phyloP scores from a whole-genome alignment of 2,888 invertebrate species.

The Elmis aenea region DNA sequence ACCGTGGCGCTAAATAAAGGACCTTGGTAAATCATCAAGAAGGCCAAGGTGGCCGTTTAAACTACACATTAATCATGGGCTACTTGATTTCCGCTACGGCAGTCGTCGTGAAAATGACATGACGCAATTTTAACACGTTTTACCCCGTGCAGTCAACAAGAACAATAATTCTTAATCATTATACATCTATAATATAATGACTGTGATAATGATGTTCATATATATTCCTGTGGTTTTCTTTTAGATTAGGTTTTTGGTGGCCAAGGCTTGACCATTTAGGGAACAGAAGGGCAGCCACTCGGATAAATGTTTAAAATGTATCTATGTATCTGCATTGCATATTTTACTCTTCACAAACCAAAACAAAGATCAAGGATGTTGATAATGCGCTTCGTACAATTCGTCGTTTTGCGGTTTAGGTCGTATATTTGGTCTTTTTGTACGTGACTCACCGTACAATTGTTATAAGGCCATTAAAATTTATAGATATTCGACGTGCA shows the following conservation, averaged over 20 bases:
- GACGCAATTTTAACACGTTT: slow-evolving; percentile 5
- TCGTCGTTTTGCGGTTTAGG: too few relatives aligned
- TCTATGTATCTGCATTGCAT: slow-evolving; percentile 10
- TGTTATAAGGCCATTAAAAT: too few relatives aligned
- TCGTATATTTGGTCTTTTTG: too few relatives aligned
- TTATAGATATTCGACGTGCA: too few relatives aligned
- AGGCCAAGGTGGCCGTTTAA: slow-evolving; percentile 4
- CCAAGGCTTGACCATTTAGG: slow-evolving; percentile 24
- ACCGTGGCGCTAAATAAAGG: slow-evolving; percentile 5
- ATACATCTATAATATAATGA: not conserved
- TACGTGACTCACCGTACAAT: too few relatives aligned
- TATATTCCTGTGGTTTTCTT: not conserved
- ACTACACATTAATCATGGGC: not conserved
- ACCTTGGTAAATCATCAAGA: slow-evolving; percentile 5
- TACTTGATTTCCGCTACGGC: slow-evolving; percentile 1
- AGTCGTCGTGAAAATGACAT: not conserved
- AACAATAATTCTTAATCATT: too few relatives aligned
- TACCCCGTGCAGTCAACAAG: slow-evolving; percentile 3
- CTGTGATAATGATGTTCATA: not conserved
- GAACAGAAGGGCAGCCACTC: slow-evolving; percentile 22
- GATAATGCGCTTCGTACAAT: too few relatives aligned
- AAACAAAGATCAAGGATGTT: slow-evolving; percentile 22
- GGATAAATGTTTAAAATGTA: slow-evolving; percentile 11
- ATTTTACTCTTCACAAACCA: slow-evolving; percentile 5
- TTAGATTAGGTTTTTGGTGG: slow-evolving; percentile 10